These are phyloP conservation scores for Zosterops borbonicus DNA, from an alignment of 2,113 vertebrate species.

Conservation along the genomic window DNA sequence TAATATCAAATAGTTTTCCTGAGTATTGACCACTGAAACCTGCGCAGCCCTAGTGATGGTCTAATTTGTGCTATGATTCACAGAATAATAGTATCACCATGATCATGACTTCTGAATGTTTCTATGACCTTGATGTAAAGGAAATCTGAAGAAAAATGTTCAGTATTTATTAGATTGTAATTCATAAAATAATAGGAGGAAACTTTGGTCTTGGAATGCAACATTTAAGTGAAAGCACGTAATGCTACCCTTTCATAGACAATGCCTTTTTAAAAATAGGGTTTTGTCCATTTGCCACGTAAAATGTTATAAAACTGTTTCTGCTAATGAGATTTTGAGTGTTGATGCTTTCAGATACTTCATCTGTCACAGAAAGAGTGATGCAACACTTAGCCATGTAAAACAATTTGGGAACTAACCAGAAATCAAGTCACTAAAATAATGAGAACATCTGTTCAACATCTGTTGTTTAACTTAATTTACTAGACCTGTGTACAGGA, in stretches of 20 bases:
- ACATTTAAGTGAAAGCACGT: not conserved
- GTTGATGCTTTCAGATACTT: slow-evolving; percentile 4
- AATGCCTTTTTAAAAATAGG: not conserved
- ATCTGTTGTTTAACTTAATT: slow-evolving; percentile 37
- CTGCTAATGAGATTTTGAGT: slow-evolving; percentile 23
- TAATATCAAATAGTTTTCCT: not conserved
- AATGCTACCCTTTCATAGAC: not conserved
- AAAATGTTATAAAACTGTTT: not conserved
- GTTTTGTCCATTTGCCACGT: not conserved
- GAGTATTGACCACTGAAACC: not conserved
- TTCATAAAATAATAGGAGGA: not conserved
- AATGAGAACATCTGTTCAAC: slow-evolving; percentile 42
- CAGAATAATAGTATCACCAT: not conserved
- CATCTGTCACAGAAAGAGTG: not conserved
- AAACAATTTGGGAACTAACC: slow-evolving; percentile 16
- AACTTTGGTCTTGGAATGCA: not conserved
- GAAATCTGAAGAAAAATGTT: not conserved
- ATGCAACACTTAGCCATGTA: slow-evolving; percentile 23
- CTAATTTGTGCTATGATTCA: not conserved
- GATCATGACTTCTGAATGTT: not conserved
- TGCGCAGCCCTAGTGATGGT: not conserved
- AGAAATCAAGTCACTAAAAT: slow-evolving; percentile 45
- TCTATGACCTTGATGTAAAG: not conserved
- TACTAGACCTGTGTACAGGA: not conserved
- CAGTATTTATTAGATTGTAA: not conserved